phyloP scores from a whole-genome alignment of 2,888 invertebrate species.

The Acronicta leporina region DNA sequence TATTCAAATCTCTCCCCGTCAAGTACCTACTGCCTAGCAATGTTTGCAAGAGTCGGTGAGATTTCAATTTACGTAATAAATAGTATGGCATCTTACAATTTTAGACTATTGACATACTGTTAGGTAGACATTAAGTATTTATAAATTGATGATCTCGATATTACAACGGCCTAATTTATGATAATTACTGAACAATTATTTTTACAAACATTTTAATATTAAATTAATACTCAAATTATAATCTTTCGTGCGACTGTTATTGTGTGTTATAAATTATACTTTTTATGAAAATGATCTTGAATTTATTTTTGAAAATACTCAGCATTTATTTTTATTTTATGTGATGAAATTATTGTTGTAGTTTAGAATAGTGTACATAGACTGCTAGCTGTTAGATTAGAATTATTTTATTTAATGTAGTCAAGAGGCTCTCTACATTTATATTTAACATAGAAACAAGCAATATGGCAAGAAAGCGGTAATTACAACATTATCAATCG shows the following conservation, averaged over 20 bases:
- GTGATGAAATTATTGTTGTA: neutral
- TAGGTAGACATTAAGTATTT: neutral
- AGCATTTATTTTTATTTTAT: conserved; percentile 12
- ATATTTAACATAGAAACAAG: neutral
- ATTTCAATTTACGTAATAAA: too few relatives aligned
- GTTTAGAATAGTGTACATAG: conserved; percentile 26
- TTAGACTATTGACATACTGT: neutral
- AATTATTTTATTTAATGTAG: conserved; percentile 4
- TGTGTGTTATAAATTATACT: neutral
- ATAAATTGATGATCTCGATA: conserved; percentile 34
- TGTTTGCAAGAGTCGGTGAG: too few relatives aligned
- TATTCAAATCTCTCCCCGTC: too few relatives aligned
- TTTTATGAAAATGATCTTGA: neutral
- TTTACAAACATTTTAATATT: neutral
- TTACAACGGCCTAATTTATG: conserved; percentile 15
- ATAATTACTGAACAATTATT: conserved; percentile 12
- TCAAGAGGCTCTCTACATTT: conserved; percentile 17
- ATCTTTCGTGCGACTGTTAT: too few relatives aligned
- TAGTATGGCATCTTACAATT: neutral
- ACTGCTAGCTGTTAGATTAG: conserved; percentile 28
- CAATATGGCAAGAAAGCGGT: too few relatives aligned
- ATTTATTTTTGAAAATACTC: conserved; percentile 26
- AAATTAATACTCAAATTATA: neutral
- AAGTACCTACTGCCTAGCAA: too few relatives aligned
- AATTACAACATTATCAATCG: too few relatives aligned